A percentile compares a stretch with the other conserved stretches of the same genome.
These are phyloP conservation scores for Protodeltote pygarga DNA, from an alignment of 2,888 invertebrate genomes.

Conservation along the genomic window DNA sequence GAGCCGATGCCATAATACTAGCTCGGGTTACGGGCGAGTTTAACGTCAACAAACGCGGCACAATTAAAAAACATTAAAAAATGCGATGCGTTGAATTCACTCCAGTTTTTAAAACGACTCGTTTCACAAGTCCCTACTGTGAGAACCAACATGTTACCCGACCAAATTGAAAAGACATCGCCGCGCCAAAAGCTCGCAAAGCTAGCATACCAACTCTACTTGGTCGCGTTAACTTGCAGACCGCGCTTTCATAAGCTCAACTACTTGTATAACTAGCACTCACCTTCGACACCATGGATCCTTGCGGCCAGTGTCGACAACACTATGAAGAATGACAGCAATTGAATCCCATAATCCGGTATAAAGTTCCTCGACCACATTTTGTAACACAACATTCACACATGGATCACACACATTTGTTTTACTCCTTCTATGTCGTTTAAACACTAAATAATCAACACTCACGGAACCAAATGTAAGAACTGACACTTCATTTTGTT, in stretches of 20 bases:
- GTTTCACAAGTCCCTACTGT: slow-evolving; percentile 84
- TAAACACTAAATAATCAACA: slow-evolving; percentile 78
- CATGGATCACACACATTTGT: slow-evolving; percentile 87
- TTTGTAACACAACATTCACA: slow-evolving; percentile 88
- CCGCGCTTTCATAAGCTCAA: slow-evolving; percentile 83
- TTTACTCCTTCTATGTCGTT: slow-evolving; percentile 82
- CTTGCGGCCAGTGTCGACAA: slow-evolving; percentile 79
- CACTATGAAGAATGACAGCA: slow-evolving; percentile 80
- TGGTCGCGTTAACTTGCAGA: slow-evolving; percentile 65
- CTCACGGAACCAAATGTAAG: slow-evolving; percentile 86
- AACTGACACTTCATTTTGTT: slow-evolving; percentile 87
- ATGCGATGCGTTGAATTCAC: slow-evolving; percentile 82
- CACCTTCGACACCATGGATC: slow-evolving; percentile 87
- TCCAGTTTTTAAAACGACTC: slow-evolving; percentile 85
- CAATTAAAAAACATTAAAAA: slow-evolving; percentile 82
- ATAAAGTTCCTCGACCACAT: slow-evolving; percentile 90
- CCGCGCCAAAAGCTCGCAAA: slow-evolving; percentile 65
- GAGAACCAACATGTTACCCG: slow-evolving; percentile 80
- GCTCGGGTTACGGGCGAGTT: slow-evolving; percentile 57
- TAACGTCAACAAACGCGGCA: slow-evolving; percentile 70
- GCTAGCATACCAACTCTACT: slow-evolving; percentile 60
- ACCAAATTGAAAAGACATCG: slow-evolving; percentile 61
- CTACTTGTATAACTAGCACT: slow-evolving; percentile 71
- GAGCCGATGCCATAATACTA: slow-evolving; percentile 60
- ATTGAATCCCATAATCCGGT: slow-evolving; percentile 90